These are phyloP conservation scores for Philhelius pedissequus DNA, from an alignment of 2,888 invertebrate species.

Conservation along the genomic window DNA sequence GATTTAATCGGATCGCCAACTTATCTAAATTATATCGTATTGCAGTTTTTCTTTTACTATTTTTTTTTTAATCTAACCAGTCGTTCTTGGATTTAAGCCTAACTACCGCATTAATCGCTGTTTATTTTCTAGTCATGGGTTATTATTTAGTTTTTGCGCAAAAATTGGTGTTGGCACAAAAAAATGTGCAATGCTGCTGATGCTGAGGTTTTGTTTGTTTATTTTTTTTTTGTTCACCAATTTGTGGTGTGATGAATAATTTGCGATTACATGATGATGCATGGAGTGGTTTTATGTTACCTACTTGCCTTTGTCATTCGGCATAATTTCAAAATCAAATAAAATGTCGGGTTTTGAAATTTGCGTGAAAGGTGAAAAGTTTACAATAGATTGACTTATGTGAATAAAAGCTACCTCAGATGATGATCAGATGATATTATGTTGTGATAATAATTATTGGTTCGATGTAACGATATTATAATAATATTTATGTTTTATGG, in stretches of 20 bases:
- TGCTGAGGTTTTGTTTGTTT: slow-evolving; percentile 17
- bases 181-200: slow-evolving; percentile 38
- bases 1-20: slow-evolving; percentile 34
- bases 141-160: slow-evolving; percentile 46
- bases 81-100: slow-evolving; percentile 10
- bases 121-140: slow-evolving; percentile 14
- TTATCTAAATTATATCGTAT: slow-evolving; percentile 52
- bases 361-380: slow-evolving; percentile 59
- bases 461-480: slow-evolving; percentile 13
- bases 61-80: not conserved
- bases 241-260: slow-evolving; percentile 39
- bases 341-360: slow-evolving; percentile 41
- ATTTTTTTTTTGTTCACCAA: not conserved
- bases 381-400: slow-evolving; percentile 34
- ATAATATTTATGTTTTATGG: not conserved
- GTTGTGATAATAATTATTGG: slow-evolving; percentile 40
- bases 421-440: not conserved
- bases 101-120: slow-evolving; percentile 29
- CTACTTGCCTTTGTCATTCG: not conserved
- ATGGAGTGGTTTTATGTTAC: slow-evolving; percentile 12
- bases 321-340: slow-evolving; percentile 42
- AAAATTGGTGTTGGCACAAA: slow-evolving; percentile 11
- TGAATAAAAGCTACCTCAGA: not conserved
- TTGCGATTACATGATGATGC: slow-evolving; percentile 44
- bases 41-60: slow-evolving; percentile 11